Conservation (phyloP, 2,113 vertebrate species). For the Ariopsis seemanni region DNA sequence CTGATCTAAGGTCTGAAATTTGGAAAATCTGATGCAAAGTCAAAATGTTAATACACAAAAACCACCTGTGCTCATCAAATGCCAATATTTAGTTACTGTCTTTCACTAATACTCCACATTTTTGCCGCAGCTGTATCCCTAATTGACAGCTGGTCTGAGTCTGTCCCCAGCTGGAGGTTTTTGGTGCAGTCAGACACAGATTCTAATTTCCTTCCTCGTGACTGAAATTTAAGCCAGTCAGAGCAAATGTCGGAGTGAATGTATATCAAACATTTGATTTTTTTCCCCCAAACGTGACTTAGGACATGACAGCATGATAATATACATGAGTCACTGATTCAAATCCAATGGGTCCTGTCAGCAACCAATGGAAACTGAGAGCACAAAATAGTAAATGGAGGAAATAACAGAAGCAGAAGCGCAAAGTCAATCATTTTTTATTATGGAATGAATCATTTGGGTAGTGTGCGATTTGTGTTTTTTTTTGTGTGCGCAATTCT, state of each 20-base stretch:
- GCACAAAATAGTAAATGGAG: not conserved
- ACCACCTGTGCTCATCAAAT: not conserved
- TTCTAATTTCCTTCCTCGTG: not conserved
- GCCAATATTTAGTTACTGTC: not conserved
- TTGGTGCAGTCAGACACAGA: not conserved
- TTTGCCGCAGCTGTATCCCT: not conserved
- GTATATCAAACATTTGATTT: slow-evolving; percentile 2
- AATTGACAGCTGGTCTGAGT: not conserved
- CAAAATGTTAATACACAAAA: not conserved
- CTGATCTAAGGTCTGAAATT: not conserved
- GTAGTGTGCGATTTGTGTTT: not conserved
- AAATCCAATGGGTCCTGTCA: not conserved
- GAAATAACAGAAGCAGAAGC: not conserved
- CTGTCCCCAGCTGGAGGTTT: not conserved
- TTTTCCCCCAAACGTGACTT: not conserved
- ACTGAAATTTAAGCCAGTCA: slow-evolving; percentile 5
- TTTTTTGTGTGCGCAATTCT: not conserved
- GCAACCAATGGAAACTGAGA: not conserved
- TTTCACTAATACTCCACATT: not conserved
- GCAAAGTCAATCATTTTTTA: not conserved
- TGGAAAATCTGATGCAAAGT: not conserved
- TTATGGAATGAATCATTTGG: not conserved
- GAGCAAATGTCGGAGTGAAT: not conserved
- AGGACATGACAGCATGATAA: slow-evolving; percentile 10
- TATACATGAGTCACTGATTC: not conserved